phyloP scores from a whole-genome alignment of 1,140 invertebrate species.

The Asbolus verrucosus region DNA sequence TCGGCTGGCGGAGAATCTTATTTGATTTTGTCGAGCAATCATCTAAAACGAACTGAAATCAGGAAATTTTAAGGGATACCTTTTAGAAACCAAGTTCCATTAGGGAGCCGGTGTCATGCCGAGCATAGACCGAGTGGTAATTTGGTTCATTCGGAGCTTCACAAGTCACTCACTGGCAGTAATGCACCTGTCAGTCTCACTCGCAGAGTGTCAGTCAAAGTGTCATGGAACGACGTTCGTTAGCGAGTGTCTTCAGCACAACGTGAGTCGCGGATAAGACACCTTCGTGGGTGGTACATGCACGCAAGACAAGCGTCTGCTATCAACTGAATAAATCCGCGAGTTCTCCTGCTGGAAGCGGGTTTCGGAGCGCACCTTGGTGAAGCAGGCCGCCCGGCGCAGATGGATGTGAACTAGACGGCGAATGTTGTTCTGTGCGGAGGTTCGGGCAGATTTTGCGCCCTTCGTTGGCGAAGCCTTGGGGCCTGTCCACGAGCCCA shows the following conservation, averaged over 20 bases:
- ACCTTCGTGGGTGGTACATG: constrained; percentile 31
- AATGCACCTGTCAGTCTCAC: constrained; percentile 33
- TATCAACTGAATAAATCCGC: constrained; percentile 35
- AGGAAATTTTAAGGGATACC: constrained; percentile 14
- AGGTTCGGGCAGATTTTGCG: constrained; percentile 32
- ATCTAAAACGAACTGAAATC: neutral
- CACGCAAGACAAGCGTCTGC: constrained; percentile 33
- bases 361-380: constrained; percentile 3
- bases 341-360: constrained; percentile 27
- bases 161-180: constrained; percentile 27
- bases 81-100: constrained; percentile 6
- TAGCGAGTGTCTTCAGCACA: constrained; percentile 1
- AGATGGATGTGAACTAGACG: constrained; percentile 26
- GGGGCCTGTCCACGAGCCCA: neutral
- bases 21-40: too few relatives aligned
- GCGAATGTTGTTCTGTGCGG: neutral
- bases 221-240: constrained; percentile 16
- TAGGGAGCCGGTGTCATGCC: constrained; percentile 6
- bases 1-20: too few relatives aligned
- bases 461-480: constrained; percentile 5
- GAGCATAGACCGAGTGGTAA: neutral
- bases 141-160: constrained; percentile 8
- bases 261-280: constrained; percentile 15
- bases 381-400: constrained; percentile 13
- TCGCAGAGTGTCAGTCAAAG: constrained; percentile 24